Conservation (phyloP, 2,797 vertebrate species). For the Gymnoscopelus microlampas region DNA sequence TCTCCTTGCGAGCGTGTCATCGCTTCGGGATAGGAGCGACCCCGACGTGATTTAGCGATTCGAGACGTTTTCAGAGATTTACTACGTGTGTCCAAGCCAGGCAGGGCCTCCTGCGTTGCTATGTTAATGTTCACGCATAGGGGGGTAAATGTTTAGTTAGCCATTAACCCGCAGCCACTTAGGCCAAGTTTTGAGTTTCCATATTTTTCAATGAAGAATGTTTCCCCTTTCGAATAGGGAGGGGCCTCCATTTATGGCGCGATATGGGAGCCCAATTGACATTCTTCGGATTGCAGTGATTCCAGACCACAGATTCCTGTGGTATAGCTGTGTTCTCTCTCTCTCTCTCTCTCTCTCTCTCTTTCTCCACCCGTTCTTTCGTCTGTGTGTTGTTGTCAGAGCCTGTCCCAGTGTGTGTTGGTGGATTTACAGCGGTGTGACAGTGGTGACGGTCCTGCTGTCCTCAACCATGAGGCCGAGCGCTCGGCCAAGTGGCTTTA, state of each 20-base stretch:
- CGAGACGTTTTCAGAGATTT: slow-evolving; percentile 49
- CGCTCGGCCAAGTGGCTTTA: slow-evolving; percentile 74
- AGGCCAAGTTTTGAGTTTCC: slow-evolving; percentile 43
- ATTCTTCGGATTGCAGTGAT: slow-evolving; percentile 75
- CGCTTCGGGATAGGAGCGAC: slow-evolving; percentile 22
- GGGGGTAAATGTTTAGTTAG: slow-evolving; percentile 67
- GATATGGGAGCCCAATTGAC: slow-evolving; percentile 66
- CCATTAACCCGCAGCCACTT: slow-evolving; percentile 58
- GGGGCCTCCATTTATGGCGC: slow-evolving; percentile 47
- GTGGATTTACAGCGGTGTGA: slow-evolving; percentile 72
- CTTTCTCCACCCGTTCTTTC: background rate
- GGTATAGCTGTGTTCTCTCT: slow-evolving; percentile 54
- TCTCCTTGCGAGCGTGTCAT: slow-evolving; percentile 35
- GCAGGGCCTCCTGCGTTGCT: slow-evolving; percentile 28
- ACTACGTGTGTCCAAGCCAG: slow-evolving; percentile 18
- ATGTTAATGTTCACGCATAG: slow-evolving; percentile 52
- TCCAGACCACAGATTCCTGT: slow-evolving; percentile 82
- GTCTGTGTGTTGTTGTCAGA: slow-evolving; percentile 66
- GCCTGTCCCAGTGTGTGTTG: slow-evolving; percentile 62
- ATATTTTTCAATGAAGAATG: slow-evolving; percentile 63
- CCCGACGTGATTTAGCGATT: slow-evolving; percentile 63
- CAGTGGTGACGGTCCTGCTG: slow-evolving; percentile 67
- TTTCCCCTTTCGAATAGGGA: slow-evolving; percentile 53
- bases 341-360: slow-evolving; percentile 2
- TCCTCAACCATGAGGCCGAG: slow-evolving; percentile 63